Conservation (phyloP, 2,113 vertebrate species). For the Trogon surrucura region DNA sequence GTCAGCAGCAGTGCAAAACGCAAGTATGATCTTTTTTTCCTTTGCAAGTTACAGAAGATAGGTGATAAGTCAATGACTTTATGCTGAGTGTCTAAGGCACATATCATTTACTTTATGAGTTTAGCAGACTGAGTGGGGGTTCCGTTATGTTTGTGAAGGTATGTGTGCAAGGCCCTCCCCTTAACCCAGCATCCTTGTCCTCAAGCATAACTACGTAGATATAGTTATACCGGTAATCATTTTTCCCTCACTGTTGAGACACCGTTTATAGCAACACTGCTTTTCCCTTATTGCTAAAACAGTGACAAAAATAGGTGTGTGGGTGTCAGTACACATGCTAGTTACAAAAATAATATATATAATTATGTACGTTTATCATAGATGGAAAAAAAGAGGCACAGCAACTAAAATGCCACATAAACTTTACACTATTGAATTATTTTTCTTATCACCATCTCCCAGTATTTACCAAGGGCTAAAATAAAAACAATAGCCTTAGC, state of each 20-base stretch:
- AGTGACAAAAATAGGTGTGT: background rate
- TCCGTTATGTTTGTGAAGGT: background rate
- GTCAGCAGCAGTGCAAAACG: conserved; percentile 33
- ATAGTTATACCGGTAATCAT: background rate
- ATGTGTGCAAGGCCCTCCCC: background rate
- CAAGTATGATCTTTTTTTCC: background rate
- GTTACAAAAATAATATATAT: background rate
- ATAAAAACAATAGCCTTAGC: background rate
- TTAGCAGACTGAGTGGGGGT: background rate
- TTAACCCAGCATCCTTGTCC: background rate
- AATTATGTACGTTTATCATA: background rate
- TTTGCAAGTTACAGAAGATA: background rate
- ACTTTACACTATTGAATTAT: background rate
- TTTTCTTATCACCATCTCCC: background rate
- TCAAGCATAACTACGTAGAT: background rate
- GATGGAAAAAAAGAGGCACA: background rate
- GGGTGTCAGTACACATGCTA: background rate
- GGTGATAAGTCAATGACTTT: conserved; percentile 18
- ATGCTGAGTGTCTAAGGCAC: conserved; percentile 19
- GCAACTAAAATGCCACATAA: background rate
- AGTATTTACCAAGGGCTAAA: background rate
- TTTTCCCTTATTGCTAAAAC: background rate
- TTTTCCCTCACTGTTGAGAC: background rate
- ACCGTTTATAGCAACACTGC: background rate
- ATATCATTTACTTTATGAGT: background rate